Conservation (phyloP, 2,113 vertebrate species). For the Notiomystis cincta region DNA sequence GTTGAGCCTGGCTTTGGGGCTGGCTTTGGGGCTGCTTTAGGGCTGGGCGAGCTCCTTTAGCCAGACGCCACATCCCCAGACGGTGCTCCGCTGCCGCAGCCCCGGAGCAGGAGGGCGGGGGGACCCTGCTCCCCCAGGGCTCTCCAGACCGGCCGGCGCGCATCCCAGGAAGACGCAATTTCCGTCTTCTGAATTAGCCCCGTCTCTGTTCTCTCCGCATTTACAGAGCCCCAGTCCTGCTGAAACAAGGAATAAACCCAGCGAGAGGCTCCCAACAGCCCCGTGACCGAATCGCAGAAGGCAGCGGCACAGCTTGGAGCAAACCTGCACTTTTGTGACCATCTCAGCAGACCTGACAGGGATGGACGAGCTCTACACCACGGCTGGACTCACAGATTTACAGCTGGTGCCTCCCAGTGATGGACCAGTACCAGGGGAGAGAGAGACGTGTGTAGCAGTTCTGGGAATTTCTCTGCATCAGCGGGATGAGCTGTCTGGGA, state of each 20-base stretch:
- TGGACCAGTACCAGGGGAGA: fast-evolving
- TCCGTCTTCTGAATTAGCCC: not conserved
- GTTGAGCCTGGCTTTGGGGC: too few species aligned
- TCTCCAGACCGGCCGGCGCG: not conserved
- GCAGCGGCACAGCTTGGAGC: not conserved
- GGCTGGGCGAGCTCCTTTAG: too few species aligned
- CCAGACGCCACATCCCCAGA: fast-evolving
- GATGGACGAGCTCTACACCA: fast-evolving
- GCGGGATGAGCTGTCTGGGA: not conserved
- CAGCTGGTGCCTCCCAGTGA: not conserved
- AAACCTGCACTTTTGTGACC: not conserved
- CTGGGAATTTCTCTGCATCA: not conserved
- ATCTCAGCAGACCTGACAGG: not conserved
- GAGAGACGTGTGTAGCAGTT: fast-evolving
- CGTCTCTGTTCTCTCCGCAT: not conserved
- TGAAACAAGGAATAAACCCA: not conserved
- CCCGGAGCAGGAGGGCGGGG: not conserved
- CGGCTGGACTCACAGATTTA: fast-evolving
- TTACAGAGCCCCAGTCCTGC: not conserved
- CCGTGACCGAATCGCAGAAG: fast-evolving
- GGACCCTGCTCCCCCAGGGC: not conserved
- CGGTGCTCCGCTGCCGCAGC: fast-evolving
- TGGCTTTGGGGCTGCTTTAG: too few species aligned
- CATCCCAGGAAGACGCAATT: not conserved
- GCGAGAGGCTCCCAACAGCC: not conserved